These are phyloP conservation scores for Anguilla marmorata DNA, from an alignment of 2,797 vertebrate species.

Conservation along the genomic window DNA sequence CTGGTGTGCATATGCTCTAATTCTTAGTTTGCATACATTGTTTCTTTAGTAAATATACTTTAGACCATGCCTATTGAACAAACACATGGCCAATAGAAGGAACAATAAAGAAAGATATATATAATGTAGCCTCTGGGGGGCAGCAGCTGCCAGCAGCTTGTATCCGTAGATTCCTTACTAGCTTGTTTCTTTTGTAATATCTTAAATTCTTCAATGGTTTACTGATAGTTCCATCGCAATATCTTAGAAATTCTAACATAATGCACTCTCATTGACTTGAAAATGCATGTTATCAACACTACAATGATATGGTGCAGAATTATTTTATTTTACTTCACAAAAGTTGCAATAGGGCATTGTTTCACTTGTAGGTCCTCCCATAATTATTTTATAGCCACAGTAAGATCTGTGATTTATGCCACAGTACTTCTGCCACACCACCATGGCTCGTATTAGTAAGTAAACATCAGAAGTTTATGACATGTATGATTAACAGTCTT, in stretches of 20 bases:
- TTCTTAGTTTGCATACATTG: background rate
- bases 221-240: background rate
- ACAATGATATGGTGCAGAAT: background rate
- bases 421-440: background rate
- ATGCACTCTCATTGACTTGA: background rate
- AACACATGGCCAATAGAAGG: background rate
- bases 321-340: background rate
- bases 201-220: background rate
- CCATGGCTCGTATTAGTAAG: background rate
- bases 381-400: background rate
- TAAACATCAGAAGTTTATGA: background rate
- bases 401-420: background rate
- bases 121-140: constrained; percentile 20
- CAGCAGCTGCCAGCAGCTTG: constrained; percentile 10
- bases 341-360: background rate
- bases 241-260: background rate
- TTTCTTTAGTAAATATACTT: background rate
- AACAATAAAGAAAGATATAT: background rate
- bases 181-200: background rate
- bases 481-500: background rate
- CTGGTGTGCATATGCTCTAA: background rate
- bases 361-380: background rate
- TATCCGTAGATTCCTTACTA: background rate
- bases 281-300: background rate
- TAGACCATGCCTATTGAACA: background rate